phyloP scores from a whole-genome alignment of 1,140 invertebrate genomes.

The Trachymyrmex septentrionalis region DNA sequence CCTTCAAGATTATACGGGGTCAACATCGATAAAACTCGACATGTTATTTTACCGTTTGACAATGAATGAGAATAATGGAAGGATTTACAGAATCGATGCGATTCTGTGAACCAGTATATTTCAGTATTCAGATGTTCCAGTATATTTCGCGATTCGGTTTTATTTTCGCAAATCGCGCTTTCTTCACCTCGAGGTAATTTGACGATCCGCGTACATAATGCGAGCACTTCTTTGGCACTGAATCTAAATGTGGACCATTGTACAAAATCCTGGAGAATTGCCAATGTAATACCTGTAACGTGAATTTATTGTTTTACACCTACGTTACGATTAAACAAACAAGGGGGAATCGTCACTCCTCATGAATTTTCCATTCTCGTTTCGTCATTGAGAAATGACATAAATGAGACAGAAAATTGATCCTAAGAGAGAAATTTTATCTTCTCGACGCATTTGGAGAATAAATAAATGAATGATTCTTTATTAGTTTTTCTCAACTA shows the following conservation, averaged over 20 bases:
- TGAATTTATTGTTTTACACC: constrained; percentile 40
- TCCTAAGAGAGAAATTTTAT: neutral
- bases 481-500: too few species aligned
- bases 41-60: neutral
- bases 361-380: neutral
- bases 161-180: constrained; percentile 12
- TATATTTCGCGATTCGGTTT: neutral
- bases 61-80: neutral
- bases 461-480: too few species aligned
- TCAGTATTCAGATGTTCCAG: neutral
- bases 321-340: constrained; percentile 47
- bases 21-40: neutral
- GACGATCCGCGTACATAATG: constrained; percentile 1
- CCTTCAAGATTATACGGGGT: neutral
- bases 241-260: constrained; percentile 18
- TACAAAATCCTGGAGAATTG: constrained; percentile 25
- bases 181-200: neutral
- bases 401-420: constrained; percentile 8
- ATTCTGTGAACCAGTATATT: too few species aligned
- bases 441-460: neutral
- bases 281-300: constrained; percentile 47
- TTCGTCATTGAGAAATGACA: neutral
- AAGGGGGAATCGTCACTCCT: neutral
- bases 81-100: neutral
- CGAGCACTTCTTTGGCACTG: constrained; percentile 45